A percentile compares a stretch with the other conserved stretches of the same genome.
phyloP scores from a whole-genome alignment of 2,797 vertebrate species.

The Thamnophis elegans region DNA sequence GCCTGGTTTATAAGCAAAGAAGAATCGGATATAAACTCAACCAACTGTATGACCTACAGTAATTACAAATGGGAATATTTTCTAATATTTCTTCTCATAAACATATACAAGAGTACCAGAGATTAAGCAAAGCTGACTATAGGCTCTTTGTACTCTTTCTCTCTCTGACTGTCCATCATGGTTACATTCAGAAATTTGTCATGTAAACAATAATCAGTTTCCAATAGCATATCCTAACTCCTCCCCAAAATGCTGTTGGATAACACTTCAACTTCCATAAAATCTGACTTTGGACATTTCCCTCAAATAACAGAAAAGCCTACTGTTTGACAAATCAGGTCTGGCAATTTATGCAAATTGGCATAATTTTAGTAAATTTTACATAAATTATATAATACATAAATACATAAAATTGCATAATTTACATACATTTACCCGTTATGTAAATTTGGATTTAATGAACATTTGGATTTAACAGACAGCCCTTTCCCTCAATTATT shows the following conservation, averaged over 20 bases:
- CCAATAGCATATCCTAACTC: neutral
- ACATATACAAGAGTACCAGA: neutral
- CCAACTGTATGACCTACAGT: neutral
- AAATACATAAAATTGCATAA: neutral
- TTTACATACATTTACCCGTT: neutral
- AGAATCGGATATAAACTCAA: neutral
- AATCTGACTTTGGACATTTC: neutral
- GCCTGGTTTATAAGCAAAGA: neutral
- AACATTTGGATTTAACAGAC: neutral
- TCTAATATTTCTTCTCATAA: neutral
- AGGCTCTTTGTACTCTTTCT: neutral
- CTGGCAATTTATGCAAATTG: neutral
- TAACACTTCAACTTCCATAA: neutral
- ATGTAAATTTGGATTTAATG: neutral
- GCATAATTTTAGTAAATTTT: neutral
- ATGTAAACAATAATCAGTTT: neutral
- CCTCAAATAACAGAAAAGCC: neutral
- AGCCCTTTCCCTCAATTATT: neutral
- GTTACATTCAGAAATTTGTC: neutral
- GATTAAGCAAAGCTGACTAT: neutral
- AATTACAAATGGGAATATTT: neutral
- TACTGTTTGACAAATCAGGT: neutral
- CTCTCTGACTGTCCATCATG: neutral
- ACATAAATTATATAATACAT: neutral
- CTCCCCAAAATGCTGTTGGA: neutral